These are phyloP conservation scores for Craseonycteris thonglongyai DNA, from an alignment of 2,113 vertebrate genomes.

Conservation along the genomic window DNA sequence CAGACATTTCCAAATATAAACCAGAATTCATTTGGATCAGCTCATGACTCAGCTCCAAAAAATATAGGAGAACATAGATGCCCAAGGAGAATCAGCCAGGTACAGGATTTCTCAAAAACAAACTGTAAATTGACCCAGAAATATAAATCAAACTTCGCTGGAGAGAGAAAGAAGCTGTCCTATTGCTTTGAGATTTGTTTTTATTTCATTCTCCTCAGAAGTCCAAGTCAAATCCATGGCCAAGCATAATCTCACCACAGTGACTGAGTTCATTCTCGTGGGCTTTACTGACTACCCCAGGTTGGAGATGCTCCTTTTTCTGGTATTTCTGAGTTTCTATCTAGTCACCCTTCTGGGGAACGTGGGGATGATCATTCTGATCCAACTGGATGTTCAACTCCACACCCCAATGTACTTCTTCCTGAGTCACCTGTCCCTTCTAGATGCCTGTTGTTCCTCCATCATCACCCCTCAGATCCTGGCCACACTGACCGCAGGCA, in stretches of 20 bases:
- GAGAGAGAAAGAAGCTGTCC: neutral
- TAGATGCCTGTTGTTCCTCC: conserved; percentile 32
- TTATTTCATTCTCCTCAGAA: neutral
- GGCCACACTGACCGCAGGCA: neutral
- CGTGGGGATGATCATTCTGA: conserved; percentile 48
- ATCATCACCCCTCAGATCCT: conserved; percentile 58
- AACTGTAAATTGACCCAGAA: neutral
- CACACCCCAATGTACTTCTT: conserved; percentile 52
- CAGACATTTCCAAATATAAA: neutral
- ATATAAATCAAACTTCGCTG: neutral
- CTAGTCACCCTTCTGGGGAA: conserved; percentile 62
- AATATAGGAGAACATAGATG: neutral
- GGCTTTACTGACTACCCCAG: conserved; percentile 27
- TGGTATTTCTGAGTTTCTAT: conserved; percentile 47
- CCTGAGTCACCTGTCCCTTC: conserved; percentile 48
- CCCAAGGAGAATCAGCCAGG: neutral
- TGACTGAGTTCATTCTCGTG: conserved; percentile 52
- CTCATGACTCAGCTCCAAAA: neutral
- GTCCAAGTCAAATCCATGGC: neutral
- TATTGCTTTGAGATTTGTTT: neutral
- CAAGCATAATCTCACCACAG: conserved; percentile 19
- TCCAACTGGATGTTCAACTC: conserved; percentile 8
- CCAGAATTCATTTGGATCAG: neutral
- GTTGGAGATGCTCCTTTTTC: conserved; percentile 20
- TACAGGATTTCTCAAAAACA: neutral